Conservation (phyloP, 2,888 invertebrate genomes). For the Drosophila ezoana region DNA sequence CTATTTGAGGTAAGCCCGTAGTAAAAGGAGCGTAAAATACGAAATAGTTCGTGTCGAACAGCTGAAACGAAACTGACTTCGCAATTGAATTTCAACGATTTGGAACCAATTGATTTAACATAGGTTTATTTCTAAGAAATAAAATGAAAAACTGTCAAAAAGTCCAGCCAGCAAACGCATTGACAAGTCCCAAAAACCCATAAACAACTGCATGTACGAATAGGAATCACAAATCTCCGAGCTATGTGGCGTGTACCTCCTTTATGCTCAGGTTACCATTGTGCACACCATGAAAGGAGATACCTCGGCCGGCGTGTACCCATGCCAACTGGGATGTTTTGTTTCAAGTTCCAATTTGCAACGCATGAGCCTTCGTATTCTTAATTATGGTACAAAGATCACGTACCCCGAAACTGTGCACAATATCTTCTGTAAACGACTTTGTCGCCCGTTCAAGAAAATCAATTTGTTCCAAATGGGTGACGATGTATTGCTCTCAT, state of each 20-base stretch:
- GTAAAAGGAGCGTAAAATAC: conserved; percentile 59
- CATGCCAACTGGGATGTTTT: conserved; percentile 48
- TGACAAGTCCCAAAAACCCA: conserved; percentile 34
- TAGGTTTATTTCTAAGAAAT: conserved; percentile 67
- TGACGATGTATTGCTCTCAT: conserved; percentile 54
- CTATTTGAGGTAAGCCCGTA: conserved; percentile 26
- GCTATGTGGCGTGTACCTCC: conserved; percentile 35
- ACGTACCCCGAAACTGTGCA: conserved; percentile 36
- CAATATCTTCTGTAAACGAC: conserved; percentile 48
- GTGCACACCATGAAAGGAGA: conserved; percentile 39
- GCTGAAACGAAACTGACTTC: conserved; percentile 63
- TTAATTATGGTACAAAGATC: conserved; percentile 62
- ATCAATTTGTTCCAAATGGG: conserved; percentile 80
- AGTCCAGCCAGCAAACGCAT: conserved; percentile 45
- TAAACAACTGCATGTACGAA: conserved; percentile 27
- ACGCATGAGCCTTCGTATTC: conserved; percentile 66
- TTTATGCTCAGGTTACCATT: conserved; percentile 33
- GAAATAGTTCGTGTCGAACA: conserved; percentile 63
- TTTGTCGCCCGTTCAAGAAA: conserved; percentile 62
- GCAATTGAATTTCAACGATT: conserved; percentile 73
- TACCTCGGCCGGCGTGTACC: conserved; percentile 31
- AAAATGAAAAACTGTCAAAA: conserved; percentile 66
- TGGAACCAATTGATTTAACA: conserved; percentile 78
- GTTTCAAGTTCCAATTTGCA: conserved; percentile 68
- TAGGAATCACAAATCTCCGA: conserved; percentile 27